A percentile compares a stretch with the other conserved stretches of the same genome.
phyloP scores from a whole-genome alignment of 2,113 vertebrate species.

The Speoplatyrhinus poulsoni region DNA sequence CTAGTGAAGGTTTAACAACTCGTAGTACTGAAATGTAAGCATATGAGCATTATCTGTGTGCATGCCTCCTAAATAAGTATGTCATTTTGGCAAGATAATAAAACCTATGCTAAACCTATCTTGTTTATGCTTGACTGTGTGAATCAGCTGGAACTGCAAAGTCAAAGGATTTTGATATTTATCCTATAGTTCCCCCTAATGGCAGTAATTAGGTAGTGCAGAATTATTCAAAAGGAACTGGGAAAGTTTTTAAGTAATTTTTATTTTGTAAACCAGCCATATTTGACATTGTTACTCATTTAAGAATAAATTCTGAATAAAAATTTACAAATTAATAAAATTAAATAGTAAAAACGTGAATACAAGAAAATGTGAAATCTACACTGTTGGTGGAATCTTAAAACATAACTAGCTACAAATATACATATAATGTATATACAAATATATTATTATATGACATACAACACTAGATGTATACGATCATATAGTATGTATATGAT shows the following conservation, averaged over 20 bases:
- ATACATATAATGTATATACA: too few species aligned
- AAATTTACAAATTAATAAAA: not conserved
- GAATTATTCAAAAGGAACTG: not conserved
- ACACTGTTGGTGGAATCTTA: not conserved
- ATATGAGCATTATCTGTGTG: conserved; percentile 82
- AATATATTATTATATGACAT: too few species aligned
- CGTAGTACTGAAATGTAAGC: conserved; percentile 77
- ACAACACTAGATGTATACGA: too few species aligned
- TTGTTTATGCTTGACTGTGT: conserved; percentile 35
- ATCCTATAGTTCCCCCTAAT: conserved; percentile 47
- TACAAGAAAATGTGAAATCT: not conserved
- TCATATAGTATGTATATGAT: too few species aligned
- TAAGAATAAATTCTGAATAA: too few species aligned
- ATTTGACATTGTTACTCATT: not conserved
- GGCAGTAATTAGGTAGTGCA: conserved; percentile 18
- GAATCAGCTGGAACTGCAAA: not conserved
- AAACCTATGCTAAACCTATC: conserved; percentile 64
- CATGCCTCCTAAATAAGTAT: conserved; percentile 89
- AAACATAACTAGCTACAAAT: too few species aligned
- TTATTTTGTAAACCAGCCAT: not conserved
- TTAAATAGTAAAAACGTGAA: not conserved
- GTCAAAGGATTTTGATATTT: not conserved
- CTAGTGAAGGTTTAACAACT: conserved; percentile 77
- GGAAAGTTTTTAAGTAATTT: not conserved
- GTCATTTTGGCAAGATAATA: conserved; percentile 76